Percentiles rank a stretch among this genome's conserved stretches.
phyloP scores from a whole-genome alignment of 2,888 invertebrate species.

The Thumatha senex region DNA sequence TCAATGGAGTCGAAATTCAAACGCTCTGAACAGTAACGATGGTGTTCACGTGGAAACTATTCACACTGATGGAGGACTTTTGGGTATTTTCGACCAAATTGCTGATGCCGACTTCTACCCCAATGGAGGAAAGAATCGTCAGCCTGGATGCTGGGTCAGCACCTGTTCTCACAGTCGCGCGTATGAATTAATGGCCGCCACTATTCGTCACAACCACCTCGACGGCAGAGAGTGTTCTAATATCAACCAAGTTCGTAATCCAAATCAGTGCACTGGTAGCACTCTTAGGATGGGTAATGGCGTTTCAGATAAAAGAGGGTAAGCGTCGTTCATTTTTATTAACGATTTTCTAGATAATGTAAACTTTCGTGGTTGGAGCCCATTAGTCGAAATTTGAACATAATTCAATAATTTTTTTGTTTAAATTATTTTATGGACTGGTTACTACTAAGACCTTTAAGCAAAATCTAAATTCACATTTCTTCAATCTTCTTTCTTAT shows the following conservation, averaged over 20 bases:
- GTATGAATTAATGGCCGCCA: conserved; percentile 57
- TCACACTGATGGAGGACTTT: conserved; percentile 59
- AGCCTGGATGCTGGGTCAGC: conserved; percentile 62
- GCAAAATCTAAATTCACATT: too few species aligned
- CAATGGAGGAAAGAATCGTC: conserved; percentile 53
- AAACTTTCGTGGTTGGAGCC: too few species aligned
- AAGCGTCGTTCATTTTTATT: not conserved
- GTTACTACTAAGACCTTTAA: too few species aligned
- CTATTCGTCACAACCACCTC: conserved; percentile 54
- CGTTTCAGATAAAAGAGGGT: conserved; percentile 12
- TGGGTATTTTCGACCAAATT: conserved; percentile 51
- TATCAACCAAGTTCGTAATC: conserved; percentile 5
- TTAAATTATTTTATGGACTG: too few species aligned
- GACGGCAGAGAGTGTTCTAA: conserved; percentile 49
- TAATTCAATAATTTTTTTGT: too few species aligned
- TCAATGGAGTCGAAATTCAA: conserved; percentile 47
- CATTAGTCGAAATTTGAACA: too few species aligned
- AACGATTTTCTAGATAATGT: too few species aligned
- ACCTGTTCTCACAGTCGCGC: conserved; percentile 61
- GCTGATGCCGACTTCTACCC: conserved; percentile 69
- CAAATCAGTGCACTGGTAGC: conserved; percentile 38
- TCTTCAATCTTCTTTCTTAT: too few species aligned
- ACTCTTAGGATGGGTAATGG: conserved; percentile 54
- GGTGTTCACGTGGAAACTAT: conserved; percentile 69
- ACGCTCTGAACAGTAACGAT: conserved; percentile 50